Evolutionary conservation across 1,140 invertebrate genomes (phyloP).

Genomic region (Ptiloglossa arizonensis): DNA sequence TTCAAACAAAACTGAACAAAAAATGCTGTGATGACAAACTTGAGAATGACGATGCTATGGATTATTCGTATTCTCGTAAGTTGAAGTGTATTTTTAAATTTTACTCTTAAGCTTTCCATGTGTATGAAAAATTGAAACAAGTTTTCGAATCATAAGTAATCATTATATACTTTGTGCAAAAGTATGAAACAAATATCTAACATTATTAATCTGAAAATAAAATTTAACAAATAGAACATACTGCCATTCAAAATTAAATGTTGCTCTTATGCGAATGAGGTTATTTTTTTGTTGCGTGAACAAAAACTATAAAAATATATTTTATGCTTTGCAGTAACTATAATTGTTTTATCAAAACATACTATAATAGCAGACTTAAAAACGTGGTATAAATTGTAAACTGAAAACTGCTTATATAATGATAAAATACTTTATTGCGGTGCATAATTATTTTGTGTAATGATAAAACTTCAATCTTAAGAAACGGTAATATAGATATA

Average conservation of each 20-base stretch:
- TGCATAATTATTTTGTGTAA: constrained; percentile 4
- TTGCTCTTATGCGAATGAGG: background rate
- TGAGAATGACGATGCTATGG: background rate
- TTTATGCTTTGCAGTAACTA: background rate
- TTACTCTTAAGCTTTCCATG: too few species aligned
- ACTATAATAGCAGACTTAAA: background rate
- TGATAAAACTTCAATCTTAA: constrained; percentile 27
- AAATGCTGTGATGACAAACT: background rate
- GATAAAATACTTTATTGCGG: constrained; percentile 60
- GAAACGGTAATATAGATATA: constrained; percentile 23
- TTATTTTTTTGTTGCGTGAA: background rate
- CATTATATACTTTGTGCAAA: background rate
- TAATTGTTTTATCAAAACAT: background rate
- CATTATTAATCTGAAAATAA: too few species aligned
- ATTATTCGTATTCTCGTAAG: background rate
- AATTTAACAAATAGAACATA: background rate
- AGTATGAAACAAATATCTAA: background rate
- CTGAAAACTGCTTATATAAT: constrained; percentile 15
- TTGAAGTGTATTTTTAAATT: background rate
- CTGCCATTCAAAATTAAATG: background rate
- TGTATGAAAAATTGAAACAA: background rate
- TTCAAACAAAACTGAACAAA: background rate
- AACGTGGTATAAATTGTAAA: constrained; percentile 4
- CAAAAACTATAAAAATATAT: background rate
- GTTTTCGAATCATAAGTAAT: background rate